These are phyloP conservation scores for Carabus problematicus DNA, from an alignment of 2,888 invertebrate species.

Conservation along the genomic window DNA sequence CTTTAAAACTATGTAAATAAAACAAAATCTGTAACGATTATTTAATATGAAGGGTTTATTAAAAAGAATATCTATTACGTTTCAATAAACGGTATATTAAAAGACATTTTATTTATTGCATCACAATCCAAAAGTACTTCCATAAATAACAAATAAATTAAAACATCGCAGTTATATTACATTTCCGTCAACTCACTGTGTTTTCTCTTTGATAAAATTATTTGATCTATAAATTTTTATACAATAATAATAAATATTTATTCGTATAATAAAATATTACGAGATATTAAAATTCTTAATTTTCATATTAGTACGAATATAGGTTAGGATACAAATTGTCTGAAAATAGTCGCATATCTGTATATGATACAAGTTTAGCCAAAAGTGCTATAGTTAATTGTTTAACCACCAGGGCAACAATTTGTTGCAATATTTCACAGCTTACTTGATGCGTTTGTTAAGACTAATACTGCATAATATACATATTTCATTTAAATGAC, in stretches of 20 bases:
- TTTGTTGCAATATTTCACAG: conserved; percentile 31
- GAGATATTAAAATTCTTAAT: no score
- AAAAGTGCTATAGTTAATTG: background rate
- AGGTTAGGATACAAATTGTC: no score
- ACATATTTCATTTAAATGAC: conserved; percentile 19
- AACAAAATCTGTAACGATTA: background rate
- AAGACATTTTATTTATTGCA: no score
- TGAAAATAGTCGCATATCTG: no score
- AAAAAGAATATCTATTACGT: background rate
- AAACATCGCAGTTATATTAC: conserved; percentile 24
- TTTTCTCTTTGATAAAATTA: no score
- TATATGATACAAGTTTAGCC: background rate
- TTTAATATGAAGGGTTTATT: conserved; percentile 8
- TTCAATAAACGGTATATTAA: no score
- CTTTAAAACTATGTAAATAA: no score
- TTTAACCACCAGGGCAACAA: background rate
- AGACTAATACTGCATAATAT: conserved; percentile 12
- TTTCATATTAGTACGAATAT: no score
- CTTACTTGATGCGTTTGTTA: conserved; percentile 26
- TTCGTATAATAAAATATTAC: no score
- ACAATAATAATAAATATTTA: no score
- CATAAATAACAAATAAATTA: background rate
- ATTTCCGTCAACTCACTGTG: background rate
- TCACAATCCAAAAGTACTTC: no score
- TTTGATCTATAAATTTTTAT: no score